phyloP scores from a whole-genome alignment of 2,888 invertebrate species.

The Monopis laevigella region DNA sequence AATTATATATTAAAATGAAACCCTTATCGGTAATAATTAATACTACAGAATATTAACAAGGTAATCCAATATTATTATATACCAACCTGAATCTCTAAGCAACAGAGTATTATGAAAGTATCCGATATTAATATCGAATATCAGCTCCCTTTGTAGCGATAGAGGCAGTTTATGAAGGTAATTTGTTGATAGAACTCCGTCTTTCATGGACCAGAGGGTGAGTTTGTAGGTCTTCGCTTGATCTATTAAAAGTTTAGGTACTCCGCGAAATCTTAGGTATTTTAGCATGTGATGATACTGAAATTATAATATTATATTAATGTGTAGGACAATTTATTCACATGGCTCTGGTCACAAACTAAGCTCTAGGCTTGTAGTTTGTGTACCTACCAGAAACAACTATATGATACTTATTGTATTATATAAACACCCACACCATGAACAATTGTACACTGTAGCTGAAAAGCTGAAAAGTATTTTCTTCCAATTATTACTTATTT shows the following conservation, averaged over 20 bases:
- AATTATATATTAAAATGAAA: too few relatives aligned
- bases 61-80: too few relatives aligned
- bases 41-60: too few relatives aligned
- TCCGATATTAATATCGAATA: conserved; percentile 54
- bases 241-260: conserved; percentile 31
- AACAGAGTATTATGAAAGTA: conserved; percentile 47
- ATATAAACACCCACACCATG: too few relatives aligned
- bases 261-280: conserved; percentile 37
- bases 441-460: too few relatives aligned
- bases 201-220: conserved; percentile 49
- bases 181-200: conserved; percentile 37
- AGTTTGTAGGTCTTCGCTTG: conserved; percentile 45
- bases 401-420: too few relatives aligned
- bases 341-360: too few relatives aligned
- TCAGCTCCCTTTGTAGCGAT: conserved; percentile 51
- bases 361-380: too few relatives aligned
- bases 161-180: conserved; percentile 41
- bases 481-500: too few relatives aligned
- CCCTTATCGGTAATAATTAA: too few relatives aligned
- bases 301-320: conserved; percentile 15
- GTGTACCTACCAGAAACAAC: too few relatives aligned
- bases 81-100: conserved; percentile 41
- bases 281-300: conserved; percentile 52
- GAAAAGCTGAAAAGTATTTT: too few relatives aligned
- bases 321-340: not conserved